Conservation (phyloP, 1,140 invertebrate species). For the Drosophila santomea region DNA sequence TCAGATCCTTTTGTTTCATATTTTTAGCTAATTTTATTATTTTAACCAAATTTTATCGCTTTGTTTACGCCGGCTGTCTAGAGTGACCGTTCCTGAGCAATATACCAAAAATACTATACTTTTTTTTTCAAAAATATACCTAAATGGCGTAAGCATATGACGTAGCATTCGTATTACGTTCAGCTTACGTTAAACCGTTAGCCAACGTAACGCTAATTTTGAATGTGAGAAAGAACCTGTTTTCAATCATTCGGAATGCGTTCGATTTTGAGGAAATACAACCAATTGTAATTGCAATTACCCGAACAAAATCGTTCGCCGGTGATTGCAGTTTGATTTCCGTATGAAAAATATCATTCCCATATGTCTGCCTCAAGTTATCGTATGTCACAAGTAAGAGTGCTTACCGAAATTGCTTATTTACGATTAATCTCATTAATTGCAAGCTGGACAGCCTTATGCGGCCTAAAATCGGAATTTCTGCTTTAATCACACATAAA, state of each 20-base stretch:
- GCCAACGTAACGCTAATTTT: slow-evolving; percentile 1
- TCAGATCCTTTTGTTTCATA: slow-evolving; percentile 83
- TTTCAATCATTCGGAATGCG: slow-evolving; percentile 4
- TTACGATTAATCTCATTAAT: slow-evolving; percentile 56
- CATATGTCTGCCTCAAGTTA: slow-evolving; percentile 17
- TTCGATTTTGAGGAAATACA: slow-evolving; percentile 37
- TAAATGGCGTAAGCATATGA: no score
- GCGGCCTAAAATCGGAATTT: slow-evolving; percentile 16
- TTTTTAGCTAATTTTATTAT: slow-evolving; percentile 9
- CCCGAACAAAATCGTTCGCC: slow-evolving; percentile 13
- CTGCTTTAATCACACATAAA: slow-evolving; percentile 7
- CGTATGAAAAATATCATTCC: slow-evolving; percentile 28
- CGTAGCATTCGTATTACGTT: neutral
- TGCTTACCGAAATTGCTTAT: slow-evolving; percentile 43
- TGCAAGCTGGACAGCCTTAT: slow-evolving; percentile 35
- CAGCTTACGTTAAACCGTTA: slow-evolving; percentile 1
- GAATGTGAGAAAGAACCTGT: slow-evolving; percentile 17
- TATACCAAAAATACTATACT: neutral
- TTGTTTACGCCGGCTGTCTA: slow-evolving; percentile 29
- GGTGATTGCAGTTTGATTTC: slow-evolving; percentile 23
- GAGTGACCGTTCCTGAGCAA: neutral
- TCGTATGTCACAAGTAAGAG: slow-evolving; percentile 19
- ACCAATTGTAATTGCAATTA: slow-evolving; percentile 33
- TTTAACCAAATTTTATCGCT: neutral
- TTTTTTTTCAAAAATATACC: no score